phyloP scores from a whole-genome alignment of 2,797 vertebrate species.

The Smutsia temminckii region DNA sequence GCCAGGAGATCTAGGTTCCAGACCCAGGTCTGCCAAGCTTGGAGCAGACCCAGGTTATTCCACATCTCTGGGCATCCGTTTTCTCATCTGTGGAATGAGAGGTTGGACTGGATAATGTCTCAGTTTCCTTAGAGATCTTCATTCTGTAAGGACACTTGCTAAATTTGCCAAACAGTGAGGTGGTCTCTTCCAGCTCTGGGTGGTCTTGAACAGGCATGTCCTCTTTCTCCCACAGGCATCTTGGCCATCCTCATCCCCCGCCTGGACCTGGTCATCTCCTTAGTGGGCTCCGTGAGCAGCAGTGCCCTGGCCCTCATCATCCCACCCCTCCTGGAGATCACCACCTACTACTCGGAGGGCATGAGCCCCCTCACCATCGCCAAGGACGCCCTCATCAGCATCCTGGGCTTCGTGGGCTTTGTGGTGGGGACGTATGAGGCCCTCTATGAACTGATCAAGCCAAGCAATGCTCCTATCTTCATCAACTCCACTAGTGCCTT shows the following conservation, averaged over 20 bases:
- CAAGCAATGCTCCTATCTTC: background rate
- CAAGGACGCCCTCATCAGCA: slow-evolving; percentile 92
- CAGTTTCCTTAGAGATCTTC: background rate
- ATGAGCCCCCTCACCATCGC: slow-evolving; percentile 83
- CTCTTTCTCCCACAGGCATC: slow-evolving; percentile 85
- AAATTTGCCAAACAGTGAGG: background rate
- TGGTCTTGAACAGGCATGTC: background rate
- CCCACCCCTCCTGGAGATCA: slow-evolving; percentile 93
- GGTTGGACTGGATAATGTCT: background rate
- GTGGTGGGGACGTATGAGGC: slow-evolving; percentile 93
- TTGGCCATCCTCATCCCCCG: slow-evolving; percentile 95
- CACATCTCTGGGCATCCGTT: background rate
- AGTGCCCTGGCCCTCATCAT: slow-evolving; percentile 97
- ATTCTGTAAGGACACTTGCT: background rate
- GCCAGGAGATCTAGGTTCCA: background rate
- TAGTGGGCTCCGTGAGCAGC: slow-evolving; percentile 98
- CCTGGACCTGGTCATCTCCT: slow-evolving; percentile 96
- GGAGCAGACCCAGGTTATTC: background rate
- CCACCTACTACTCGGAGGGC: slow-evolving; percentile 91
- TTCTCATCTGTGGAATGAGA: background rate
- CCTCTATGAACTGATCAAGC: slow-evolving; percentile 87
- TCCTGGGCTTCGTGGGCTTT: slow-evolving; percentile 93
- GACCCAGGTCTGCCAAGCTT: background rate
- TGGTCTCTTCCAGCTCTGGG: background rate
- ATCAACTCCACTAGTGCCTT: slow-evolving; percentile 73